Evolutionary conservation across 2,888 invertebrate genomes (phyloP).

Genomic region (Cheilosia soror): DNA sequence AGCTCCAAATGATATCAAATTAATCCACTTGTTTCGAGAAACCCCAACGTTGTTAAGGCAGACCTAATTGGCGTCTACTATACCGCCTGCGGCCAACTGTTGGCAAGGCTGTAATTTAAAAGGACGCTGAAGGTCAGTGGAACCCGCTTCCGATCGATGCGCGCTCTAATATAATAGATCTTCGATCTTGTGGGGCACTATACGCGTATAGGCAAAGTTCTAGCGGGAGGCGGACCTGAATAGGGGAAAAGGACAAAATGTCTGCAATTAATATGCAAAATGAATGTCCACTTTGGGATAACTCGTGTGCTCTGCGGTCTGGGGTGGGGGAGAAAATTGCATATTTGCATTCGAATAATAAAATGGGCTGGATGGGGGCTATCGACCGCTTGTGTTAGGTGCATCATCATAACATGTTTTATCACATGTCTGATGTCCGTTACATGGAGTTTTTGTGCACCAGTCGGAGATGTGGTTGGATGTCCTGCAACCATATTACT

Average conservation of each 20-base stretch:
- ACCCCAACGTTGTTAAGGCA: constrained; percentile 51
- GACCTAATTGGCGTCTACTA: constrained; percentile 64
- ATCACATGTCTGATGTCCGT: constrained; percentile 72
- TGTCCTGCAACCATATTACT: constrained; percentile 25
- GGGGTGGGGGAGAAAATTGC: constrained; percentile 34
- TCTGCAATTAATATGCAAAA: constrained; percentile 70
- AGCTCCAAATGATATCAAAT: constrained; percentile 74
- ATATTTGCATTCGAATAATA: constrained; percentile 58
- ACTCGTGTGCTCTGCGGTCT: constrained; percentile 46
- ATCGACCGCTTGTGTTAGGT: constrained; percentile 30
- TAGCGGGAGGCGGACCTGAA: constrained; percentile 4
- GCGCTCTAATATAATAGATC: constrained; percentile 14
- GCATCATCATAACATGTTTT: constrained; percentile 72
- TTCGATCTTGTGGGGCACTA: constrained; percentile 29
- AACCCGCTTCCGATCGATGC: constrained; percentile 52
- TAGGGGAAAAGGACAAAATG: constrained; percentile 56
- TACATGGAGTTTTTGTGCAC: constrained; percentile 60
- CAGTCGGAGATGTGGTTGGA: constrained; percentile 4
- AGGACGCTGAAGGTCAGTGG: constrained; percentile 67
- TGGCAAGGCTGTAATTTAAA: constrained; percentile 66
- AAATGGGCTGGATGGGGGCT: neutral
- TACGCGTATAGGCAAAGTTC: neutral
- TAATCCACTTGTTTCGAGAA: constrained; percentile 65
- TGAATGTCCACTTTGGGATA: constrained; percentile 63
- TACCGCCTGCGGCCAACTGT: constrained; percentile 46